A percentile compares a stretch with the other conserved stretches of the same genome.
Conservation (phyloP, 2,113 vertebrate species). For the Cephalopholis sonnerati region DNA sequence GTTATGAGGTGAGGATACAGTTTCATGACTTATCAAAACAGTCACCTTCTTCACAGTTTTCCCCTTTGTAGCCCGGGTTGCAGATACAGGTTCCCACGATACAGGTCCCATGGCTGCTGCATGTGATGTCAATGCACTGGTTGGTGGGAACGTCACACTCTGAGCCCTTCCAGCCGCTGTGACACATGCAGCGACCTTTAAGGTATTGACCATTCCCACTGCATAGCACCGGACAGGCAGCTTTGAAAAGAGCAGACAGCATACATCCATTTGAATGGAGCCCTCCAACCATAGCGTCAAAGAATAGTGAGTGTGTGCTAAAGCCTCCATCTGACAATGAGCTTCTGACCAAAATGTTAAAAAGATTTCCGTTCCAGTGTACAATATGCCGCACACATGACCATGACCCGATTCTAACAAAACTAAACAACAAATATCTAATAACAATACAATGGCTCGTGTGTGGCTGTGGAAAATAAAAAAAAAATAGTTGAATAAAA, state of each 20-base stretch:
- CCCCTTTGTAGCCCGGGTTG: conserved; percentile 97
- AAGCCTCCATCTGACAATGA: conserved; percentile 38
- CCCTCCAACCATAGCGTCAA: conserved; percentile 58
- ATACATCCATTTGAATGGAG: conserved; percentile 65
- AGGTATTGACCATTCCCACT: conserved; percentile 98
- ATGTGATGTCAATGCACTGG: conserved; percentile 96
- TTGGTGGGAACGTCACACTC: conserved; percentile 96
- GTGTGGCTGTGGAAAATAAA: neutral
- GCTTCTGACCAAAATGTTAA: conserved; percentile 34
- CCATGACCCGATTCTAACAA: conserved; percentile 11
- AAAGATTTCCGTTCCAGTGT: conserved; percentile 20
- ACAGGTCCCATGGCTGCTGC: conserved; percentile 94
- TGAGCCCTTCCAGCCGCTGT: conserved; percentile 97
- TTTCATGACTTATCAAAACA: conserved; percentile 33
- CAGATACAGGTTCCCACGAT: conserved; percentile 99
- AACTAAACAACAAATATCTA: conserved; percentile 7
- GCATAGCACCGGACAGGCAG: conserved; percentile 96
- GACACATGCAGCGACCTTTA: conserved; percentile 97
- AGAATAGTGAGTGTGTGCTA: conserved; percentile 31
- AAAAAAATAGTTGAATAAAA: conserved; percentile 13
- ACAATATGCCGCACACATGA: conserved; percentile 6
- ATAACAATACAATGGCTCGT: neutral
- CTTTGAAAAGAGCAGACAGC: conserved; percentile 81
- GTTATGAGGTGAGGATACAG: conserved; percentile 24
- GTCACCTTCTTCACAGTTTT: conserved; percentile 98